A percentile compares a stretch with the other conserved stretches of the same genome.
phyloP scores from a whole-genome alignment of 2,888 invertebrate genomes.

The Auanema sp. region DNA sequence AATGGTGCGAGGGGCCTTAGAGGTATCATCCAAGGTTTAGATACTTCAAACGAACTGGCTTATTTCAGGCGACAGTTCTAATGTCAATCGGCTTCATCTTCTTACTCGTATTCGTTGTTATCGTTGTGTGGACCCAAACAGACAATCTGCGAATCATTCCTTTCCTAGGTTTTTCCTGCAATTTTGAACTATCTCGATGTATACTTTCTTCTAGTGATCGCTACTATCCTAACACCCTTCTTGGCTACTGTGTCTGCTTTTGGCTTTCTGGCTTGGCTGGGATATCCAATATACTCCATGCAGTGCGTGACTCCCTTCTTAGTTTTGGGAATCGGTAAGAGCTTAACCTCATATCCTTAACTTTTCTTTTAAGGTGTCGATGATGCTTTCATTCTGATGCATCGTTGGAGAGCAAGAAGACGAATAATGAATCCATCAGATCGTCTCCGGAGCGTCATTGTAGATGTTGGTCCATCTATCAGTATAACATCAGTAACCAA shows the following conservation, averaged over 20 bases:
- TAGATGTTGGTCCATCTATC: slow-evolving; percentile 61
- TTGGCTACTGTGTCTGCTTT: slow-evolving; percentile 54
- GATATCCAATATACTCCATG: slow-evolving; percentile 54
- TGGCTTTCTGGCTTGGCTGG: slow-evolving; percentile 52
- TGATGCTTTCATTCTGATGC: slow-evolving; percentile 61
- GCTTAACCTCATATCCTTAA: not conserved
- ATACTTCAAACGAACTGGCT: not conserved
- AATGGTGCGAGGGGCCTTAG: slow-evolving; percentile 62
- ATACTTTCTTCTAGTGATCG: too few relatives aligned
- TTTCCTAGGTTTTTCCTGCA: slow-evolving; percentile 21
- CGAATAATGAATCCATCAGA: slow-evolving; percentile 21
- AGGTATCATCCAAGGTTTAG: slow-evolving; percentile 28
- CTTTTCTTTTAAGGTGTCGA: slow-evolving; percentile 48
- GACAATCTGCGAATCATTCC: slow-evolving; percentile 22
- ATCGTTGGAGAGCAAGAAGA: slow-evolving; percentile 54
- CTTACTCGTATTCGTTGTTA: slow-evolving; percentile 52
- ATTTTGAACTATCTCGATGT: not conserved
- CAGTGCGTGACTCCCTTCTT: slow-evolving; percentile 62
- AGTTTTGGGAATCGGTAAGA: slow-evolving; percentile 53
- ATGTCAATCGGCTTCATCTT: slow-evolving; percentile 62
- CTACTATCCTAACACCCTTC: slow-evolving; percentile 55
- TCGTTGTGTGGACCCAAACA: slow-evolving; percentile 36
- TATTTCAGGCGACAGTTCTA: slow-evolving; percentile 49
- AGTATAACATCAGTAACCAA: slow-evolving; percentile 62
- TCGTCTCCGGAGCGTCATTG: slow-evolving; percentile 45